Evolutionary conservation across 2,113 vertebrate species (phyloP).

Genomic region (Crotalus viridis): DNA sequence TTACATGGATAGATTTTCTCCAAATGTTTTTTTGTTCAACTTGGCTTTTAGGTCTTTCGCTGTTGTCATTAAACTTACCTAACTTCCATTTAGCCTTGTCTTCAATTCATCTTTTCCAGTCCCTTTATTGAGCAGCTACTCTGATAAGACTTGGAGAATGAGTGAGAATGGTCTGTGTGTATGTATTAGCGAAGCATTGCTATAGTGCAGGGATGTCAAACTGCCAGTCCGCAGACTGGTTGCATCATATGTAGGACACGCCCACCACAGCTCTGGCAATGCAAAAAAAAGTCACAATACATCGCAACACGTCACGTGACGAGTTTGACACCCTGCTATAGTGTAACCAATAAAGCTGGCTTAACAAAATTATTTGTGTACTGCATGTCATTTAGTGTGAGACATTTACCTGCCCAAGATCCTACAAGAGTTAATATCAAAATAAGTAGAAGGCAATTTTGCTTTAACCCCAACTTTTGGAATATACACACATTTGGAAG

Average conservation of each 20-base stretch:
- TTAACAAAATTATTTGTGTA: background rate
- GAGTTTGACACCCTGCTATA: background rate
- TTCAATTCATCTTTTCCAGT: background rate
- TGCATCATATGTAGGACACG: too few species aligned
- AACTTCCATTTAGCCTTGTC: background rate
- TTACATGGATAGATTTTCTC: background rate
- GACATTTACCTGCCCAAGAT: background rate
- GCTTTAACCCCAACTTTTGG: background rate
- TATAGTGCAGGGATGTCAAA: too few species aligned
- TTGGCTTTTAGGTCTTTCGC: background rate
- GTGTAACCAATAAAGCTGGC: background rate
- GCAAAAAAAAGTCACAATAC: too few species aligned
- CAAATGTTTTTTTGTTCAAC: background rate
- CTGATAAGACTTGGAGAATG: too few species aligned
- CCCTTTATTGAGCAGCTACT: background rate
- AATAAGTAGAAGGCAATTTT: background rate
- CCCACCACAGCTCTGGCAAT: too few species aligned
- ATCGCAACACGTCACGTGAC: too few species aligned
- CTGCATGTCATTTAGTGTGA: background rate
- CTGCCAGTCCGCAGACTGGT: too few species aligned
- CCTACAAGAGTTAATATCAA: background rate
- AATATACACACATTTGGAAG: background rate
- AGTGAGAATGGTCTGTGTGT: too few species aligned
- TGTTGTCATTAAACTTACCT: background rate
- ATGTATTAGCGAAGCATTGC: too few species aligned